These are phyloP conservation scores for Catostomus latipinnis DNA, from an alignment of 2,797 vertebrate species.

Conservation along the genomic window DNA sequence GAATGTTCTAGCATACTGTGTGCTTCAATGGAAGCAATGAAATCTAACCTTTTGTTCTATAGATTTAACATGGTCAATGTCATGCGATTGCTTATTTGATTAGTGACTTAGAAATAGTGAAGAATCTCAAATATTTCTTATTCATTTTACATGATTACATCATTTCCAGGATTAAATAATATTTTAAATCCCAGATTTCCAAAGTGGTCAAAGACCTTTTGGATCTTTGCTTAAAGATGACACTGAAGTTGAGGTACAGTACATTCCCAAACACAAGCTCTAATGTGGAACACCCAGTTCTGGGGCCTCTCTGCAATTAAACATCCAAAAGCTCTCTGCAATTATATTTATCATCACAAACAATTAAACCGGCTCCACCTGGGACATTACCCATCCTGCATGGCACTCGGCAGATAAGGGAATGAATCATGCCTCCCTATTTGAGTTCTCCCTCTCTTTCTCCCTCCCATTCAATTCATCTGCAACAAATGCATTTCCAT, in stretches of 20 bases:
- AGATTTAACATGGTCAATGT: no score
- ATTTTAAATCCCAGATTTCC: no score
- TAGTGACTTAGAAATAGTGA: no score
- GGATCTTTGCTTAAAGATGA: no score
- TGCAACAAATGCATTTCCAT: conserved; percentile 72
- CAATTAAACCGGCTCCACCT: conserved; percentile 54
- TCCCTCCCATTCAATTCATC: conserved; percentile 66
- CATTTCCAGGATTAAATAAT: no score
- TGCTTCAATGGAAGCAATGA: no score
- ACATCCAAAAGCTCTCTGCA: conserved; percentile 63
- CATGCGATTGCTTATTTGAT: no score
- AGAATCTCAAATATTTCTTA: no score
- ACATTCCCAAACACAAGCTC: not conserved
- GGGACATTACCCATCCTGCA: conserved; percentile 59
- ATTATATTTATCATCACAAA: conserved; percentile 76
- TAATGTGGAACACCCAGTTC: conserved; percentile 27
- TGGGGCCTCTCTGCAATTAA: conserved; percentile 43
- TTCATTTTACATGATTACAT: no score
- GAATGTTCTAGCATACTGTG: no score
- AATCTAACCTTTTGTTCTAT: no score
- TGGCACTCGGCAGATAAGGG: conserved; percentile 79
- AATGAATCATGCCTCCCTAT: conserved; percentile 65
- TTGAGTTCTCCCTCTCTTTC: conserved; percentile 24
- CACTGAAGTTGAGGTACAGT: conserved; percentile 2
- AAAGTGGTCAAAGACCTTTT: no score